Base-by-base conservation (phyloP, 2,113 vertebrate species). In the Caranx melampygus region DNA sequence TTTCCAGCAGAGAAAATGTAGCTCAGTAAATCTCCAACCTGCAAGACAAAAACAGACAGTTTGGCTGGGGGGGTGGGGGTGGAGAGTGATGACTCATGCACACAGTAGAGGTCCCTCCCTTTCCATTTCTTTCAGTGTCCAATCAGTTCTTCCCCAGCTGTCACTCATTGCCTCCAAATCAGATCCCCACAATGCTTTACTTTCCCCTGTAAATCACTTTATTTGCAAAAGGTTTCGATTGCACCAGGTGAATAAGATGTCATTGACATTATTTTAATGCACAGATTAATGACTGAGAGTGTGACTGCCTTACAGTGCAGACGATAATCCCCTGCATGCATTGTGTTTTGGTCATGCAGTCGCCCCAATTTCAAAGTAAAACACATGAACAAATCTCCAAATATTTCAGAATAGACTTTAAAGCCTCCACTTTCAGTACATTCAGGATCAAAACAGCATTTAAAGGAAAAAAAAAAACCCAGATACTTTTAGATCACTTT, bases 61-160 rank as follows among this genome's bases (percentile, higher is more conserved):
- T 89, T 88, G 84, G 81, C 87, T 77, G 75, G 63, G 77, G 69
- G 82, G 55, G 82, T 67, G 86, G 83, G 87, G 82, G 89, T 88
- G 87, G 90, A 83, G 91, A 92, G 89, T 84, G 94, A 94, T 94
- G 94, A 95, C 93, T 94, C 95, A 95, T 93, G 83, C 91, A 87
- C 90, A 77, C 88, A 87, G 89, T 82, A 84, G 86, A 91, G 83
- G 91, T 87, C 83, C 87, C 89, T 90, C 92, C 87, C 90, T 92
- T 88, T 88, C 78, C 81, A 83, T 94, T 89, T 86, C 88, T 91
- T 94, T 90, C 91, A 88, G 78, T 91, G 92, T 91, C 93, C 91
- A 93, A 92, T 94, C 89, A 93, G 75, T 92, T 93, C 90, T 87
- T 92, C 72, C 82, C 80, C 80, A 91, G 90, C 88, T 92, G 92